phyloP scores from a whole-genome alignment of 1,140 invertebrate species.

The Drosophila littoralis region DNA sequence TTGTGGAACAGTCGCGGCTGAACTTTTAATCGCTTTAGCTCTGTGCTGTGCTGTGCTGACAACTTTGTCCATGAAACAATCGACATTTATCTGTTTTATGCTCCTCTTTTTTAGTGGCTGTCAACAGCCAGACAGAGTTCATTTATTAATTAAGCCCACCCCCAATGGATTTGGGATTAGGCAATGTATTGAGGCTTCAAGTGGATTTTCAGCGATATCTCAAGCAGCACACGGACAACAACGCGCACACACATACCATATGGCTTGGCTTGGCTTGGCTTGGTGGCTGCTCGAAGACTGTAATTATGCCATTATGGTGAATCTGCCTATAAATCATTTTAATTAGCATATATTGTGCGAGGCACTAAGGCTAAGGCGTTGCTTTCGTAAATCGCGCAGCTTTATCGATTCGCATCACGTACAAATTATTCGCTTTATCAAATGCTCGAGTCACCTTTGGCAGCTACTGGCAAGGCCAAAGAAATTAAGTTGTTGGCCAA shows the following conservation, averaged over 20 bases:
- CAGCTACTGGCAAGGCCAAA: slow-evolving; percentile 38
- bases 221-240: slow-evolving; percentile 28
- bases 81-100: slow-evolving; percentile 66
- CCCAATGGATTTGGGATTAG: not conserved
- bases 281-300: not conserved
- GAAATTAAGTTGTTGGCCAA: slow-evolving; percentile 71
- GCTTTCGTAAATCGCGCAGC: slow-evolving; percentile 26
- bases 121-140: slow-evolving; percentile 47
- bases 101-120: slow-evolving; percentile 38
- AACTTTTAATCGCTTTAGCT: slow-evolving; percentile 34
- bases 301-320: slow-evolving; percentile 9
- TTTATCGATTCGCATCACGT: slow-evolving; percentile 57
- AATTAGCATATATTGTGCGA: slow-evolving; percentile 63
- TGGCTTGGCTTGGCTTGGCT: slow-evolving; percentile 13
- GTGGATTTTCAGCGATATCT: slow-evolving; percentile 18
- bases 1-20: slow-evolving; percentile 4
- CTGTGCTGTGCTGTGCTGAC: not conserved
- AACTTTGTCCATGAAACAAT: slow-evolving; percentile 36
- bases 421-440: slow-evolving; percentile 48
- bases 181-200: slow-evolving; percentile 10
- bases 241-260: slow-evolving; percentile 52
- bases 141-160: slow-evolving; percentile 66
- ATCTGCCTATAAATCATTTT: slow-evolving; percentile 70
- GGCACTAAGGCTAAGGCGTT: slow-evolving; percentile 44
- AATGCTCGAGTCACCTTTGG: slow-evolving; percentile 32